Percentiles rank a stretch among this genome's conserved stretches.
These are phyloP conservation scores for Lithophane leautieri DNA, from an alignment of 2,888 invertebrate species.

Conservation along the genomic window DNA sequence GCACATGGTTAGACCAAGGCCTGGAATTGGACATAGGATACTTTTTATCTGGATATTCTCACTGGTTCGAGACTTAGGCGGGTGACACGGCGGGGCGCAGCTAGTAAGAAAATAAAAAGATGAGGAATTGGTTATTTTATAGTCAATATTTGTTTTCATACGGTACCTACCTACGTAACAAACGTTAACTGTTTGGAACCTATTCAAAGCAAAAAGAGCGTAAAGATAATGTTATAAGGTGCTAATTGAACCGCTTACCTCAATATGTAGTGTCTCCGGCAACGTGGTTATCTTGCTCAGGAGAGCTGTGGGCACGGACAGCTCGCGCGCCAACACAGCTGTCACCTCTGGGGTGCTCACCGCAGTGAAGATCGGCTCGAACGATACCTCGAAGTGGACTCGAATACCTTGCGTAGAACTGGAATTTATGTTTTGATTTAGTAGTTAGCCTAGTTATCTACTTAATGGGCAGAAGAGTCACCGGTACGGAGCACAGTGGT, in stretches of 20 bases:
- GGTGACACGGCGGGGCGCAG: too few relatives aligned
- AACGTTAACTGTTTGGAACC: neutral
- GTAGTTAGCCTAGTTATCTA: slow-evolving; percentile 30
- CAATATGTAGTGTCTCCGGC: slow-evolving; percentile 84
- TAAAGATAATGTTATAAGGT: slow-evolving; percentile 36
- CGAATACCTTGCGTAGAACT: slow-evolving; percentile 91
- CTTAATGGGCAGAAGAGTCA: slow-evolving; percentile 11
- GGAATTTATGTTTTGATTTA: slow-evolving; percentile 45
- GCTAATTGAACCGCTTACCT: slow-evolving; percentile 74
- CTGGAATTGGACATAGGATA: too few relatives aligned
- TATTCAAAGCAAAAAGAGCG: slow-evolving; percentile 44
- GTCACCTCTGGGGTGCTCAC: slow-evolving; percentile 92
- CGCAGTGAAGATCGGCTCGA: slow-evolving; percentile 94
- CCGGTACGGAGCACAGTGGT: slow-evolving; percentile 22
- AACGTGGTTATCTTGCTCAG: slow-evolving; percentile 79
- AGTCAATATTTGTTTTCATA: slow-evolving; percentile 24
- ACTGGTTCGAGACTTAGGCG: too few relatives aligned
- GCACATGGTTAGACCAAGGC: too few relatives aligned
- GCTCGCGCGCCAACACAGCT: slow-evolving; percentile 92
- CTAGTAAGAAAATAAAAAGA: slow-evolving; percentile 11
- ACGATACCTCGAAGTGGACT: slow-evolving; percentile 96
- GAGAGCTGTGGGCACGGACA: slow-evolving; percentile 83
- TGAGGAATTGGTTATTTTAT: neutral
- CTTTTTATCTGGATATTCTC: too few relatives aligned
- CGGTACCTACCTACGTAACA: slow-evolving; percentile 1